phyloP scores from a whole-genome alignment of 2,113 vertebrate genomes.

The Acanthisitta chloris region DNA sequence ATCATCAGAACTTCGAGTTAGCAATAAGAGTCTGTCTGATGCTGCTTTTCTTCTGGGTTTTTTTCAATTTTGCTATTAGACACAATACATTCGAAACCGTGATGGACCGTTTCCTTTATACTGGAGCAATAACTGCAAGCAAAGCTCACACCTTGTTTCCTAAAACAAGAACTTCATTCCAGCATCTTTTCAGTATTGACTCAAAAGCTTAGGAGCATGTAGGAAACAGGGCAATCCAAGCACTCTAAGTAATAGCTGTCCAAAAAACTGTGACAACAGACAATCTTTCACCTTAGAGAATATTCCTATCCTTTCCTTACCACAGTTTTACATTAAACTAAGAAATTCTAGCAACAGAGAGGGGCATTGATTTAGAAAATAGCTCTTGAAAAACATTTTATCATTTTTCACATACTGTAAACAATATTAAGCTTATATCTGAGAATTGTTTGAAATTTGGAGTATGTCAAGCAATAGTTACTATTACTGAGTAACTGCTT shows the following conservation, averaged over 20 bases:
- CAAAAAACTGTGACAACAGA: not conserved
- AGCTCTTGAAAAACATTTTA: not conserved
- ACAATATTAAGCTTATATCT: not conserved
- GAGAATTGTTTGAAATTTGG: not conserved
- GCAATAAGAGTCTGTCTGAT: not conserved
- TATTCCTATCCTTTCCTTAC: not conserved
- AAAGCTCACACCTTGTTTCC: not conserved
- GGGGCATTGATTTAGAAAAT: not conserved
- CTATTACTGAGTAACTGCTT: not conserved
- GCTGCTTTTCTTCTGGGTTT: not conserved
- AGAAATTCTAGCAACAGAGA: not conserved
- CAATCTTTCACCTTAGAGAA: not conserved
- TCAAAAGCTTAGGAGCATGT: not conserved
- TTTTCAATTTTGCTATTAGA: not conserved
- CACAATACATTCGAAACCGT: not conserved
- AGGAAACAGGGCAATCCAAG: not conserved
- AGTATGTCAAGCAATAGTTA: not conserved
- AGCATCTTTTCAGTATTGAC: not conserved
- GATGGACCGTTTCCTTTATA: not conserved
- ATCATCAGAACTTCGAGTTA: not conserved
- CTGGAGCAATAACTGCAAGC: not conserved
- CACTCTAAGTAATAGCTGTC: not conserved
- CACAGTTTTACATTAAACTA: not conserved
- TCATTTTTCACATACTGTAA: not conserved
- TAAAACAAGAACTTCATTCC: not conserved